Evolutionary conservation across 2,113 vertebrate species (phyloP), one percentile per base, ranked within the genome.

Genomic region (Odocoileus virginianus): DNA sequence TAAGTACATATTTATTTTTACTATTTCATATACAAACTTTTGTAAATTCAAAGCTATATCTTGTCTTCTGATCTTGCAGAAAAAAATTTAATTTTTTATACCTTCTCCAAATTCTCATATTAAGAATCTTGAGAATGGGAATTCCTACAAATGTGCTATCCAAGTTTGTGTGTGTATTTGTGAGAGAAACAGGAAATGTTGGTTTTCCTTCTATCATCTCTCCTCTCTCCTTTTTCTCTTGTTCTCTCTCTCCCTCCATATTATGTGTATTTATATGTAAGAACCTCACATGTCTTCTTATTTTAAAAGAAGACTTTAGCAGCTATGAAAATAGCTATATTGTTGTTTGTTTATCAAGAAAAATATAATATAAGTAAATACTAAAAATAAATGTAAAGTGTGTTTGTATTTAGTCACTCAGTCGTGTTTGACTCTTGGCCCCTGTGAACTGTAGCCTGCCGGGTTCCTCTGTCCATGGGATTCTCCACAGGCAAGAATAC

Each of bases 1-100:
- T 1, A 40, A 28, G 79, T 97, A 2, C 85, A 76, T 85, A 19
- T 25, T 88, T 93, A 95, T 79, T 96, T 95, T 97, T 96, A 15
- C 47, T 67, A 64, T 94, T 64, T 92, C 45, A 92, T 85, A 9
- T 64, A 40, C 11, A 61, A 71, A 92, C 58, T 54, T n/a, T 95
- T 57, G 6, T 83, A 61, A 50, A 82, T 71, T 64, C 28, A 86
- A 79, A 91, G 19, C 5, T 74, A 8, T 36, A 61, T 61, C 2
- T 5, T 55, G 2, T 54, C 27, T 89, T 81, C 50, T 86, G 50
- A 85, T 58, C 7, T 74, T 96, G 12, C 4, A 23, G 11, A 7
- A 57, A 47, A 91, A 64, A 91, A 13, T 1, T 33, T 3, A 12
- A 1, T 28, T 76, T 17, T 57, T 54, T 10, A 47, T 55, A 10